Base-by-base conservation (phyloP, 2,888 invertebrate genomes). In the Sycophila texana region DNA sequence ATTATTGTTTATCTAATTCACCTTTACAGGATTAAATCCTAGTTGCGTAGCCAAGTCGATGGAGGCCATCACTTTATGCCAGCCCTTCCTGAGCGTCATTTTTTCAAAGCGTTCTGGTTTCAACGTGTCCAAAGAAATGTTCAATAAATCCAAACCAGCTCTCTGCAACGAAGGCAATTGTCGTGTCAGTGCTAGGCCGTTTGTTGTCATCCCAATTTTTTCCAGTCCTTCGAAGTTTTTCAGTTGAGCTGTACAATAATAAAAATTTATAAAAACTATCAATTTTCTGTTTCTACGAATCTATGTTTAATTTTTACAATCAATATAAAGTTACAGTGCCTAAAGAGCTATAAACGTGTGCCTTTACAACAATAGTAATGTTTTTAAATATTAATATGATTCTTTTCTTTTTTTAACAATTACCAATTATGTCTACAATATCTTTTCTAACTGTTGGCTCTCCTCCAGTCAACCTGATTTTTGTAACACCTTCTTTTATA, bases 391-490 rank as follows among this genome's bases (percentile, higher is more conserved):
- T 39, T 39, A 39, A n/a, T n/a, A n/a, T n/a, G n/a, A n/a, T n/a
- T n/a, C 7, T 39, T 2, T 39, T 0, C 4, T 39, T 0, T 39
- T 39, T 10, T 10, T 1, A 39, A 7, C 7, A 1, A 39, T 91
- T 91, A 96, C 96, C 92, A 84, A 98, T 93, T 84, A 99, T 95
- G 79, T 96, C 94, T 2, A 95, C 92, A 76, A 99, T 92, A 91
- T 99, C 99, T 84, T 94, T 93, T 53, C 98, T 93, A 73, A 99
- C 93, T 39, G 98, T 96, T 22, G 99, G 99, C 91, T 99, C 99
- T 51, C 99, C 99, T 79, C 99, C 99, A 1, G 99, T 99, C 79
- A 99, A 92, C 47, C 99, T 93, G 87, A 99, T 95, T 92, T 99
- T 99, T 83, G 93, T 93, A 4, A 99, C 95, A 68, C 99, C 99